Percentiles rank a stretch among this genome's conserved stretches.
These are phyloP conservation scores for Portunus trituberculatus DNA, from an alignment of 1,140 invertebrate genomes.

Conservation along the genomic window DNA sequence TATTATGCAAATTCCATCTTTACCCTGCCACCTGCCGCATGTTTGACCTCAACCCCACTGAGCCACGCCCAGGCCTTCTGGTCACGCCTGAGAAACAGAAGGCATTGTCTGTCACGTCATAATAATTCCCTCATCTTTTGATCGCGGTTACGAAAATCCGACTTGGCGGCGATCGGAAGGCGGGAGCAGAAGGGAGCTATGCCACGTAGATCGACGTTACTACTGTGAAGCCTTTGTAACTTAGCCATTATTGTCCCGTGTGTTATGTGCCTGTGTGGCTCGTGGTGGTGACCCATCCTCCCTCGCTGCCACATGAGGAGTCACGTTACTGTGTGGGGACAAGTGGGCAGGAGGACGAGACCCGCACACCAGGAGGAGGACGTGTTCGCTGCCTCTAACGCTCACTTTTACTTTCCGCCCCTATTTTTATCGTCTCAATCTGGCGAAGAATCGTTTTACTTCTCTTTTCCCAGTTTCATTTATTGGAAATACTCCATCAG, in stretches of 20 bases:
- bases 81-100: background rate
- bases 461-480: no score
- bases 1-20: background rate
- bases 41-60: background rate
- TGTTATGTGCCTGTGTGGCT: background rate
- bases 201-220: background rate
- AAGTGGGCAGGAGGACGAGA: background rate
- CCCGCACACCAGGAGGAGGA: background rate
- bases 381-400: background rate
- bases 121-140: background rate
- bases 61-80: background rate
- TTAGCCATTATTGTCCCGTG: background rate
- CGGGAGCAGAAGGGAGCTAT: background rate
- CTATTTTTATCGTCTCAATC: no score
- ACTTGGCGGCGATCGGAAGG: background rate
- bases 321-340: background rate
- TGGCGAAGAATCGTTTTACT: no score
- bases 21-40: background rate
- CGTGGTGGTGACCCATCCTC: background rate
- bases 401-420: no score
- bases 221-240: background rate
- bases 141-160: background rate
- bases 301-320: background rate
- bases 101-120: slow-evolving; percentile 1
- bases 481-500: no score